Evolutionary conservation across 2,888 invertebrate species (phyloP).

Genomic region (Sturmia bella): DNA sequence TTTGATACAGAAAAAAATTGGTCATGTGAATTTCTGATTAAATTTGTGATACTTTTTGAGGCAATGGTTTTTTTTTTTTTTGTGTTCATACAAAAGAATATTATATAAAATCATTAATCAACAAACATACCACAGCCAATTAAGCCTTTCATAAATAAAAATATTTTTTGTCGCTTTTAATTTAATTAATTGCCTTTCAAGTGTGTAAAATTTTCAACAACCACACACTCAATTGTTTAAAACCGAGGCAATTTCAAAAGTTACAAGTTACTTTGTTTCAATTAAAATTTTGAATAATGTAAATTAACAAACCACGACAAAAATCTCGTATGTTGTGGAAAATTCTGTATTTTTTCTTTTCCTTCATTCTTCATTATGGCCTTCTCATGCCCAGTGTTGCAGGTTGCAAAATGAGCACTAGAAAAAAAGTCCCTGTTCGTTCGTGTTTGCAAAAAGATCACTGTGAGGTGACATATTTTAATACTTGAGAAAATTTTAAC

Average conservation of each 20-base stretch:
- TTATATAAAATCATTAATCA: constrained; percentile 50
- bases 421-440: neutral
- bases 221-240: constrained; percentile 2
- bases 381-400: too few species aligned
- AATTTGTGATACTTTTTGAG: neutral
- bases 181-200: constrained; percentile 59
- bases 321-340: too few species aligned
- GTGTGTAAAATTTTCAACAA: neutral
- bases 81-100: neutral
- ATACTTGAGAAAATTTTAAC: constrained; percentile 21
- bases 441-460: constrained; percentile 38
- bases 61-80: too few species aligned
- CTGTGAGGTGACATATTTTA: constrained; percentile 4
- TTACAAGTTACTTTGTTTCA: neutral
- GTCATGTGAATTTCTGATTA: constrained; percentile 50
- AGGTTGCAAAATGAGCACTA: too few species aligned
- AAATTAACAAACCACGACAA: neutral
- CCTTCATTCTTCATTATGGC: too few species aligned
- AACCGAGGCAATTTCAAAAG: neutral
- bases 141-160: constrained; percentile 54
- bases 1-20: too few species aligned
- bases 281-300: neutral
- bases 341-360: too few species aligned
- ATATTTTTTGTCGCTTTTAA: constrained; percentile 48
- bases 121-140: constrained; percentile 61